Base-by-base conservation (phyloP, 1,140 invertebrate species). In the Belonocnema kinseyi region DNA sequence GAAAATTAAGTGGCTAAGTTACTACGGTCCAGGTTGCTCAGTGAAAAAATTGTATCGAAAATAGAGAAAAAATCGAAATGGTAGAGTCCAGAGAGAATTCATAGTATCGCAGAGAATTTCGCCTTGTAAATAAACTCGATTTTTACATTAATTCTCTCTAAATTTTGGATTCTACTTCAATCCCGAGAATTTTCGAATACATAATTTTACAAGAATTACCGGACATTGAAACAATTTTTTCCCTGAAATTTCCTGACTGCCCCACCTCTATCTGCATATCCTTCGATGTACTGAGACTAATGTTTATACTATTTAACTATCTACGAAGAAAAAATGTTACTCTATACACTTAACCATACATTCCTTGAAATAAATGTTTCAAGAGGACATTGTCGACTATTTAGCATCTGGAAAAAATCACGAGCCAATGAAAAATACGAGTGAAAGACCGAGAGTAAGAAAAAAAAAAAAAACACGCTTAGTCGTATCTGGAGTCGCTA, bases 291-390 rank as follows among this genome's bases (percentile, higher is more conserved):
- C 85, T 82, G 85, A 89, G 81, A 87, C 82, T 88, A 85, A 87
- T 80, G 78, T 88, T 88, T 89, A 88, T 88, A 88, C 82, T 87
- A 87, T 73, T 86, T 85, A 86, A 86, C 86, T 89, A 87, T 83
- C 80, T 88, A 87, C 76, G 80, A 82, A 87, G 74, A 82, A 82
- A 66, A 83, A 80, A 81, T 87, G 79, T 88, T 88, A 88, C 78
- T 86, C 84, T 85, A 83, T 77, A 79, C 70, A 81, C 72, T 81
- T 81, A 81, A 77, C 72, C 50, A 75, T 77, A 19, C 58, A 78
- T 76, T 74, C 74, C 56, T 76, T 76, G 72, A 77, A 73, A 73
- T 77, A 77, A 79, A 77, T 76, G 73, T 79, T 76, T 70, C 73
- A 52, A 74, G 50, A 54, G 46, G 53, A 17, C 13, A 73, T 56